Conservation (phyloP, 2,888 invertebrate genomes). For the Melieria crassipennis region DNA sequence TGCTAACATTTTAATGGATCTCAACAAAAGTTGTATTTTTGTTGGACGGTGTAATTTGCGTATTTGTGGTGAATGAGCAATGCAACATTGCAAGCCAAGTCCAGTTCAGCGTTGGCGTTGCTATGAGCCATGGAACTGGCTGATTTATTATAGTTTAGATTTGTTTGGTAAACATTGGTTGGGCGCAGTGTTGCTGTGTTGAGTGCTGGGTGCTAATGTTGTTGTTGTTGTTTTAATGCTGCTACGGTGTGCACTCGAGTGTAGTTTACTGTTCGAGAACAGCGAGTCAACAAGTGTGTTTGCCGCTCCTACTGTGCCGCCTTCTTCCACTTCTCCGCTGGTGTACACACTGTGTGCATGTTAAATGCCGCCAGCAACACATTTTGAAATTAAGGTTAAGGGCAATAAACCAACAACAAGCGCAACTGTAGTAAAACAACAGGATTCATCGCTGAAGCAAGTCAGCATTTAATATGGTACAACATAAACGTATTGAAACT, state of each 20-base stretch:
- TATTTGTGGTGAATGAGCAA: no score
- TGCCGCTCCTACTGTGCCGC: no score
- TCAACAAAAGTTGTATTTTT: no score
- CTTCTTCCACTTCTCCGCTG: no score
- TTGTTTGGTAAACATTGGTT: not conserved
- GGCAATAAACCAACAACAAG: conserved; percentile 14
- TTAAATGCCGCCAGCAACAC: not conserved
- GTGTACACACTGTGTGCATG: no score
- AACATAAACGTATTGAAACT: no score
- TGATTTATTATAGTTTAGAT: conserved; percentile 25
- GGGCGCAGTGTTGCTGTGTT: no score
- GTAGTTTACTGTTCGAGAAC: not conserved
- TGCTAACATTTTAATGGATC: no score
- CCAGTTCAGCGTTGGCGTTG: not conserved
- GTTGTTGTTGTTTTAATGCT: not conserved
- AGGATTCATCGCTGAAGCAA: not conserved
- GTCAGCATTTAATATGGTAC: no score
- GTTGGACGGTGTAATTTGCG: no score
- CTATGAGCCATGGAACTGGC: not conserved
- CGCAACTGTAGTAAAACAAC: not conserved
- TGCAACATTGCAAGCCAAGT: not conserved
- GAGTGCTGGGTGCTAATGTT: not conserved
- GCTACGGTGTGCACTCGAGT: not conserved
- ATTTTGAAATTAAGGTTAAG: conserved; percentile 9
- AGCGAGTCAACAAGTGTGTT: no score